Base-by-base conservation (phyloP, 2,888 invertebrate species). In the Hypomecis punctinalis region DNA sequence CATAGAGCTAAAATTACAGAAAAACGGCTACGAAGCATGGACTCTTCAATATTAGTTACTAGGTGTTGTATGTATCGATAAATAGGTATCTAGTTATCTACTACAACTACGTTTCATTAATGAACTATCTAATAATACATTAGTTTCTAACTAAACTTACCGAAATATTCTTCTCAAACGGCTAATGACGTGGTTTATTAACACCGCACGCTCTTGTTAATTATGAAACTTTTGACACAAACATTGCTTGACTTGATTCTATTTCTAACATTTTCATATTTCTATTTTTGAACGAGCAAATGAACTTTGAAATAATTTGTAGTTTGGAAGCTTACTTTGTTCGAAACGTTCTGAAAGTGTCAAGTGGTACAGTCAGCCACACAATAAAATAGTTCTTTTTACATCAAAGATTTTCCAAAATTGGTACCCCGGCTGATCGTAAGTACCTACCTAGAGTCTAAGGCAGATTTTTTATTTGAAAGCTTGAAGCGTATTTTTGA, bases 111-210 rank as follows among this genome's bases (percentile, higher is more conserved):
- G 6, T 40, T 40, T 42, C 40, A 52, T 52, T 40, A 7, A 39
- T 10, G 47, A 37, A 6, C 6, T 6, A 40, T n/a, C 11, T 33
- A 33, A 33, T 46, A 11, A 46, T 37, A 13, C 45, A n/a, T n/a
- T 9, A 40, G 35, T 35, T 6, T 42, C 43, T 43, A 10, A 57
- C 48, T 23, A 42, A 69, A 91, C 92, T 93, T 82, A 93, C 92
- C 92, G 85, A 81, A 93, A 93, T 84, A 93, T 91, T 91, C 87
- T 92, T 91, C 90, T 93, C 88, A 93, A 81, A 78, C 92, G 91
- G 91, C 92, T 93, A 92, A 93, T 93, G 92, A 92, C 92, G 88
- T 86, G 86, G 68, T 88, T 90, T 85, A 90, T 88, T 79, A 88
- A 87, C 90, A 90, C 89, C 81, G 81, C 84, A 75, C 6, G 46